A percentile compares a stretch with the other conserved stretches of the same genome.
phyloP scores from a whole-genome alignment of 1,140 invertebrate species.

The Yoshiicerus persimilis region DNA sequence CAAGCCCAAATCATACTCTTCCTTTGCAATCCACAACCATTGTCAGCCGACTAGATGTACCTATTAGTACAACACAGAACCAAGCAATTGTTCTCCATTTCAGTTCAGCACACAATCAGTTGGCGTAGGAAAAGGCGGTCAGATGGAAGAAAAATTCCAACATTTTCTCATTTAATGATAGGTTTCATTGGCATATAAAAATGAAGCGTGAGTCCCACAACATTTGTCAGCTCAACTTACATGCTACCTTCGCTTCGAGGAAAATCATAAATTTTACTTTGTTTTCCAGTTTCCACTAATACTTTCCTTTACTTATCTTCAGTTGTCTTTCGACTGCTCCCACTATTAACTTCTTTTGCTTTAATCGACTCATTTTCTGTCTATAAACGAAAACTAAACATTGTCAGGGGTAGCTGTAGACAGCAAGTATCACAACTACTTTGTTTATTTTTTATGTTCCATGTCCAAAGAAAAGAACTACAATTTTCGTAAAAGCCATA shows the following conservation, averaged over 20 bases:
- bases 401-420: too few relatives aligned
- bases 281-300: not conserved
- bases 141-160: conserved; percentile 28
- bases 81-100: not conserved
- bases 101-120: not conserved
- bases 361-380: not conserved
- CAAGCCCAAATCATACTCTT: not conserved
- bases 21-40: not conserved
- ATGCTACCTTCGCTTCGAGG: not conserved
- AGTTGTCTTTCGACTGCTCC: not conserved
- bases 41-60: not conserved
- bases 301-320: not conserved
- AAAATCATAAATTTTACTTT: not conserved
- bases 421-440: too few relatives aligned
- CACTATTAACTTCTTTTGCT: not conserved
- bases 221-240: conserved; percentile 32
- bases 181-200: conserved; percentile 42
- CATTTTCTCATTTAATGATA: conserved; percentile 31
- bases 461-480: too few relatives aligned
- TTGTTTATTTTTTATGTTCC: too few relatives aligned
- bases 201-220: conserved; percentile 2
- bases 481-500: too few relatives aligned
- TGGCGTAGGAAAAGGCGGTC: conserved; percentile 26
- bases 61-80: not conserved
- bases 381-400: not conserved